Evolutionary conservation across 2,888 invertebrate species (phyloP).

Genomic region (Leptopilina myrica): DNA sequence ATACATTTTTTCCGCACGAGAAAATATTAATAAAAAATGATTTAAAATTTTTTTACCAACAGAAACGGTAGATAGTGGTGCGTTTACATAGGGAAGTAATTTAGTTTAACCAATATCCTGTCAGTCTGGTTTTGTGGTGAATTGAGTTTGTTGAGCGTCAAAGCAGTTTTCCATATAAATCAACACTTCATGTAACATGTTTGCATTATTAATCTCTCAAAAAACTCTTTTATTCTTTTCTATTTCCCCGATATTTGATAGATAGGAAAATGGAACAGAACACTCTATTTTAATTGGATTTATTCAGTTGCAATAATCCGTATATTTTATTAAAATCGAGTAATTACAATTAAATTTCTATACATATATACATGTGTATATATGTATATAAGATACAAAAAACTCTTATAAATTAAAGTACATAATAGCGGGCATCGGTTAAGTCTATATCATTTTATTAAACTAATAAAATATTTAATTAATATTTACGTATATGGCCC

Average conservation of each 20-base stretch:
- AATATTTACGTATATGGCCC: no score
- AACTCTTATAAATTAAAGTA: no score
- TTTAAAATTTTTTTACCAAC: slow-evolving; percentile 13
- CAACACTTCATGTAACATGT: slow-evolving; percentile 7
- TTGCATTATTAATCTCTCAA: slow-evolving; percentile 10
- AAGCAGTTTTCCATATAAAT: slow-evolving; percentile 31
- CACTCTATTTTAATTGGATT: neutral
- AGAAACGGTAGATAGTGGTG: slow-evolving; percentile 27
- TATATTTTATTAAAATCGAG: no score
- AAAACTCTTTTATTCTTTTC: neutral
- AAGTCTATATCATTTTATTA: no score
- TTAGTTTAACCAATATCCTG: slow-evolving; percentile 56
- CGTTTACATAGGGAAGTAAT: slow-evolving; percentile 55
- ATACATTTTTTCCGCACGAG: neutral
- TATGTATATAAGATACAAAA: no score
- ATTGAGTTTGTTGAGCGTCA: slow-evolving; percentile 48
- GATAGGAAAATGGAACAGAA: neutral
- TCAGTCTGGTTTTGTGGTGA: slow-evolving; percentile 41
- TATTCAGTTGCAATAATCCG: neutral
- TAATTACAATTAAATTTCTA: no score
- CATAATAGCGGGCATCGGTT: no score
- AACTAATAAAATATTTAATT: no score
- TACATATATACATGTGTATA: no score
- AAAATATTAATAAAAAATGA: neutral
- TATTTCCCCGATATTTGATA: neutral